Base-by-base conservation (phyloP, 2,797 vertebrate genomes). In the Anas bahamensis region DNA sequence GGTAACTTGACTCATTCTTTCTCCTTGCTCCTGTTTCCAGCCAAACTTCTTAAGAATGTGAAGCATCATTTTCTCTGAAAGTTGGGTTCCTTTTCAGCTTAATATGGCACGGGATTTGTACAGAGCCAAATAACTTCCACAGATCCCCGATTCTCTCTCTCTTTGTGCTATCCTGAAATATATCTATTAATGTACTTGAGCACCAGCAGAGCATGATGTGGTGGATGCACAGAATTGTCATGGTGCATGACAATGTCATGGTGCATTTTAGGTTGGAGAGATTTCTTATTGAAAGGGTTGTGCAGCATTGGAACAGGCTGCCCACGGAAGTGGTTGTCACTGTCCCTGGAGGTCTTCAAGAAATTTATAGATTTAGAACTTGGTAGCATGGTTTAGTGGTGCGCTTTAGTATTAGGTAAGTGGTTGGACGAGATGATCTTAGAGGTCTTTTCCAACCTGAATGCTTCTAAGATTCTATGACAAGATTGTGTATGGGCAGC, bases 131-230 rank as follows among this genome's bases (percentile, higher is more conserved):
- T 66, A 81, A 60, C 23, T 71, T 90, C 29, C 31, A 82, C 65
- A 86, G 7, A 50, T 63, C 7, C 19, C 26, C 44, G 9, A 5
- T 2, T 83, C 3, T 48, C 4, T 48, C 5, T 44, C 17, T 48
- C 6, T 44, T 12, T 48, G 5, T 72, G 42, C 31, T 82, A 5
- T 64, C 13, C 74, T 64, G 56, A 73, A 89, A 78, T 24, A 4
- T 52, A 6, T 6, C n/a, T 55, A 5, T 74, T 52, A 18, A 28
- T 15, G 14, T 46, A 23, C 48, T 59, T 48, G n/a, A 77, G 75
- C 26, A 55, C 2, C 9, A 87, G 26, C 69, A 65, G 46, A 90
- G 26, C 46, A 65, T 0, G 0, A 14, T 5, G 41, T 0, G 4
- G 4, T 3, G 4, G 15, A 39, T 80, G 17, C n/a, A n/a, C 33